Evolutionary conservation across 1,140 invertebrate species (phyloP).

Genomic region (Leptinotarsa undecemlineata): DNA sequence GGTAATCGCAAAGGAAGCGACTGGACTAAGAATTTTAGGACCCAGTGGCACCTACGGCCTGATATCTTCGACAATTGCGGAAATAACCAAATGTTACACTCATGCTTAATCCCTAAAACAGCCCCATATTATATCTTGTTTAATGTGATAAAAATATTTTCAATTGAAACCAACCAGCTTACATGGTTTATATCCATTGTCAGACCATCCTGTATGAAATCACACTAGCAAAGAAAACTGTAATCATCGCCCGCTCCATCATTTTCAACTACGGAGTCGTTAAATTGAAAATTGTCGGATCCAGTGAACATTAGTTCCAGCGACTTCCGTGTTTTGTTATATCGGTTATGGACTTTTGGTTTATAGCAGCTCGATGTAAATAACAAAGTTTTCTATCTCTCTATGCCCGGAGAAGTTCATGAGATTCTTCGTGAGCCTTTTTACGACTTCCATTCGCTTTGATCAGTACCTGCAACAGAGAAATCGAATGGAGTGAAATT

Average conservation of each 20-base stretch:
- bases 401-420: not conserved
- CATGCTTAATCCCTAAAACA: too few species aligned
- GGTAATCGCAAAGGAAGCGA: too few species aligned
- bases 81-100: too few species aligned
- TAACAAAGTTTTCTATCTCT: slow-evolving; percentile 19
- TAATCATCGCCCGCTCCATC: not conserved
- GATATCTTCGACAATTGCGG: too few species aligned
- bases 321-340: slow-evolving; percentile 1
- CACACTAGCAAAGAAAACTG: not conserved
- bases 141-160: too few species aligned
- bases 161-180: too few species aligned
- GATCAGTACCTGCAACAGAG: slow-evolving; percentile 17
- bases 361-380: slow-evolving; percentile 9
- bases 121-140: too few species aligned
- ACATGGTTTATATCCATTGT: too few species aligned
- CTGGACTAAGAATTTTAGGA: too few species aligned
- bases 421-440: not conserved
- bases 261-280: not conserved
- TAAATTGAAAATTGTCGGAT: slow-evolving; percentile 8
- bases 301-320: not conserved
- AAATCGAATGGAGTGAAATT: slow-evolving; percentile 12
- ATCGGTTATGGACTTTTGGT: slow-evolving; percentile 5
- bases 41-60: too few species aligned
- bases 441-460: not conserved
- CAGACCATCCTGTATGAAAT: not conserved